Base-by-base conservation (phyloP, 2,888 invertebrate species). In the Xestobium rufovillosum region DNA sequence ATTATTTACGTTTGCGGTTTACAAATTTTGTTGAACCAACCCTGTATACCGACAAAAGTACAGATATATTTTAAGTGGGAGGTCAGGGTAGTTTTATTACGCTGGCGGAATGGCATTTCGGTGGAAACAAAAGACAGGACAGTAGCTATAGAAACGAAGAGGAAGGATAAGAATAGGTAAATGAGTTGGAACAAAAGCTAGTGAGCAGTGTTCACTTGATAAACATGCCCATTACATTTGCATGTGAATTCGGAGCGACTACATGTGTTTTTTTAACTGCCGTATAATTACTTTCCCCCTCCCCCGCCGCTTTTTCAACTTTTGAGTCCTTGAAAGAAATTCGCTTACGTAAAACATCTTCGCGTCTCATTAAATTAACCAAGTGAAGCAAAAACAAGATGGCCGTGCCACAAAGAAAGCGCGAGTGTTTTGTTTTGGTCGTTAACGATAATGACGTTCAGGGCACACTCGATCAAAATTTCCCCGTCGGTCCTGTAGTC, bases 381-480 rank as follows among this genome's bases (percentile, higher is more conserved):
- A 59, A 61, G 57, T 57, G 60, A 56, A 55, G 62, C 60, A 60
- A 60, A 61, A 62, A 60, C 61, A 63, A 63, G 57, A 63, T 61
- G 61, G 59, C 60, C 60, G 60, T 47, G 44, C n/a, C 48, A 57
- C 58, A 59, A 56, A 56, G 56, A 60, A 59, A 57, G 56, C 59
- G 53, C 56, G 54, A 55, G 49, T 52, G 57, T 58, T 60, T 60
- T 61, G 58, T 59, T 59, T 59, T 60, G 57, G 59, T 61, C 56
- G 59, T 57, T 61, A 59, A 54, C 56, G 59, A 61, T 59, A 60
- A 61, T 59, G 59, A 60, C 58, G 57, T 57, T 56, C 49, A 51
- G 51, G 55, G 49, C 50, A 53, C 51, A 54, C 51, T 53, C 49
- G 41, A 48, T 50, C 51, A 44, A 46, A 45, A 41, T 41, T 44